These are phyloP conservation scores for Catharus ustulatus DNA, from an alignment of 2,797 vertebrate species.

Conservation along the genomic window DNA sequence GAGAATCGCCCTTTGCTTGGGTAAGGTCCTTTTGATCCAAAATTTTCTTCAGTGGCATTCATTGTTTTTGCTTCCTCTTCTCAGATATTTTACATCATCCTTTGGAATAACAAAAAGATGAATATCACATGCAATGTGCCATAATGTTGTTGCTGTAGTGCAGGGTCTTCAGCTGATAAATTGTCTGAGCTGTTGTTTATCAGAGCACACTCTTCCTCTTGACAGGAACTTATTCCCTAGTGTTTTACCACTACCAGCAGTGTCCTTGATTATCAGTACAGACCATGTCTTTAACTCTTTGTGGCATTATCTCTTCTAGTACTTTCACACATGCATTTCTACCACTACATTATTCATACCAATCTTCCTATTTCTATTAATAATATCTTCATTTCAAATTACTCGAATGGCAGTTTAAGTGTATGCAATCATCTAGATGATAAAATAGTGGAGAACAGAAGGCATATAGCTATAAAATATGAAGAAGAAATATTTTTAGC, in stretches of 20 bases:
- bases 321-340: neutral
- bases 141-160: neutral
- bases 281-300: neutral
- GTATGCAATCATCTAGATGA: neutral
- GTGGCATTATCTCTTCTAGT: neutral
- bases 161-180: neutral
- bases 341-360: neutral
- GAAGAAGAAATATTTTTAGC: slow-evolving; percentile 22
- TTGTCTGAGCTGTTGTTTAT: neutral
- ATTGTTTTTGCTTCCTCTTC: neutral
- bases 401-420: neutral
- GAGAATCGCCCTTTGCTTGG: neutral
- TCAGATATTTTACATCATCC: neutral
- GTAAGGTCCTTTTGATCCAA: neutral
- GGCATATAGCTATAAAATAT: slow-evolving; percentile 29
- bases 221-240: neutral
- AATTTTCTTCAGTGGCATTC: neutral
- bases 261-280: neutral
- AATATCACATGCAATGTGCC: neutral
- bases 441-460: neutral
- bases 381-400: neutral
- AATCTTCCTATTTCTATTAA: neutral
- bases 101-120: neutral
- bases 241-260: neutral
- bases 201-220: neutral